Evolutionary conservation across 2,113 vertebrate species (phyloP).

Genomic region (Periophthalmodon schlosseri): DNA sequence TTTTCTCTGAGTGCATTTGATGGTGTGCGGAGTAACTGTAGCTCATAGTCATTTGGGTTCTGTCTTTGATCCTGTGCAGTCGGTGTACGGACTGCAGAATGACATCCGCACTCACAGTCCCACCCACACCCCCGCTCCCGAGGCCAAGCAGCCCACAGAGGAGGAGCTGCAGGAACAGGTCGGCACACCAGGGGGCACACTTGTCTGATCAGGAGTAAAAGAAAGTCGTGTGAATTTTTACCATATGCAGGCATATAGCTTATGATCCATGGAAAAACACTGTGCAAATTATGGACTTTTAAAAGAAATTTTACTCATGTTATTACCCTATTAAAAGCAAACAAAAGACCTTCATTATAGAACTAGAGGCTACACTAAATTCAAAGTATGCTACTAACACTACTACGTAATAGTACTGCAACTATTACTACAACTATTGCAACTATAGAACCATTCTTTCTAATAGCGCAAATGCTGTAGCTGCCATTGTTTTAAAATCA

Average conservation of each 20-base stretch:
- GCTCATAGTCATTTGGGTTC: not conserved
- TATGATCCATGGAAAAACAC: not conserved
- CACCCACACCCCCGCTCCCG: slow-evolving; percentile 88
- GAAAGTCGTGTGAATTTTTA: not conserved
- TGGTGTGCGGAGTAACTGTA: not conserved
- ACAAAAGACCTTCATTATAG: no score
- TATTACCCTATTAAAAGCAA: no score
- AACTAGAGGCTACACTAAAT: no score
- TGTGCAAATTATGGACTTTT: no score
- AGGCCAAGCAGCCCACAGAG: slow-evolving; percentile 91
- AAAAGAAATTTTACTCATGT: no score
- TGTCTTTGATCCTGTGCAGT: slow-evolving; percentile 69
- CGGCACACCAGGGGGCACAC: slow-evolving; percentile 24
- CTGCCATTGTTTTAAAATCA: not conserved
- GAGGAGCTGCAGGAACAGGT: slow-evolving; percentile 95
- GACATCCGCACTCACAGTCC: slow-evolving; percentile 94
- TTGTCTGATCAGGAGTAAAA: not conserved
- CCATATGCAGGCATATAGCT: not conserved
- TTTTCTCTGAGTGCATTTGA: slow-evolving; percentile 1
- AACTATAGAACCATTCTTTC: no score
- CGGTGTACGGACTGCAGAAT: slow-evolving; percentile 96
- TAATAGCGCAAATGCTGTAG: not conserved
- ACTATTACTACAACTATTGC: not conserved
- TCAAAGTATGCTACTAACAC: no score
- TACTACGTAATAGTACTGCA: no score